Conservation (phyloP, 2,888 invertebrate genomes). For the Pyrgus malvae region DNA sequence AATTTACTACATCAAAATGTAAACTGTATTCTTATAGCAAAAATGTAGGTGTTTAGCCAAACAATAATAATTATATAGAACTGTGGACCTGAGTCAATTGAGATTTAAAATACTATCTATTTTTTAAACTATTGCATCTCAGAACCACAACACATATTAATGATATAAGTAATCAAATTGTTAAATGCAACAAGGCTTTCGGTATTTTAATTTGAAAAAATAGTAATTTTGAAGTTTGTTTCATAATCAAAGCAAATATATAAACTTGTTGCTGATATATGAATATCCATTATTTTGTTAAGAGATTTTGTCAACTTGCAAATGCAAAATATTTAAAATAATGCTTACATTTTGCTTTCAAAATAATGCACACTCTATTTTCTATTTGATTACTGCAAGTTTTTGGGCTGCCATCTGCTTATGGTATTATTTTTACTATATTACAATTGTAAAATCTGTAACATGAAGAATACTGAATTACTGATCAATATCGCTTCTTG, state of each 20-base stretch:
- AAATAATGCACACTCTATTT: constrained; percentile 4
- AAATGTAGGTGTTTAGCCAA: constrained; percentile 43
- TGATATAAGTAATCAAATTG: constrained; percentile 16
- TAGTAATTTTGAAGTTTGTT: background rate
- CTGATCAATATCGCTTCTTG: too few relatives aligned
- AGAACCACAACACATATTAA: constrained; percentile 4
- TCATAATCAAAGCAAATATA: background rate
- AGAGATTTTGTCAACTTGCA: too few relatives aligned
- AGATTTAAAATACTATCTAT: background rate
- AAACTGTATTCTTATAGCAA: constrained; percentile 19
- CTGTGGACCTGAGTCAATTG: constrained; percentile 4
- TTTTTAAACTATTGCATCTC: constrained; percentile 12
- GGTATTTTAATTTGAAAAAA: too few relatives aligned
- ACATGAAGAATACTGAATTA: too few relatives aligned
- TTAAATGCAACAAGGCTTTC: background rate
- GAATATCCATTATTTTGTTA: constrained; percentile 4
- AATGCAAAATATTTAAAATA: too few relatives aligned
- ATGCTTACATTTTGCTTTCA: background rate
- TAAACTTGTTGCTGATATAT: background rate
- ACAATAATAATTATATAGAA: constrained; percentile 37
- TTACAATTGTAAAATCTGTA: background rate
- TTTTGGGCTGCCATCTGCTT: constrained; percentile 13
- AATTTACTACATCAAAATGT: constrained; percentile 27
- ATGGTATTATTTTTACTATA: background rate
- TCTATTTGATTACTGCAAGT: constrained; percentile 7